Conservation (phyloP, 2,888 invertebrate genomes). For the Trichacis sp. region DNA sequence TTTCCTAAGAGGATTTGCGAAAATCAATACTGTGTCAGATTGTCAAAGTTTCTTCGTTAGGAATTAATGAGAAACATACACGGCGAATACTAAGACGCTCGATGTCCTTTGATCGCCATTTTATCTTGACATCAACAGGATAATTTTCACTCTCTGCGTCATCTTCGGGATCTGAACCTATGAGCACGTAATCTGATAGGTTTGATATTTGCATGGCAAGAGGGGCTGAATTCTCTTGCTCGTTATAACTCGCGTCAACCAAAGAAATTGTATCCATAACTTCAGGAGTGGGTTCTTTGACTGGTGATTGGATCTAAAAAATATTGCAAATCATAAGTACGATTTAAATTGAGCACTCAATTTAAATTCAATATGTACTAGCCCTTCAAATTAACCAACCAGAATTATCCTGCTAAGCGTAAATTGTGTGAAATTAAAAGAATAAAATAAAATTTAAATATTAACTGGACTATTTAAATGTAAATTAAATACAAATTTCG, state of each 20-base stretch:
- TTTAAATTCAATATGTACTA: too few species aligned
- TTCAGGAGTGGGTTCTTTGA: not conserved
- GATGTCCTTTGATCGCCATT: constrained; percentile 56
- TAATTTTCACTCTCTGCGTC: constrained; percentile 48
- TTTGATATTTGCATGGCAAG: not conserved
- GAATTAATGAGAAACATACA: constrained; percentile 39
- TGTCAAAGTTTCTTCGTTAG: constrained; percentile 11
- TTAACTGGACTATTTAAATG: too few species aligned
- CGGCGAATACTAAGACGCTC: constrained; percentile 49
- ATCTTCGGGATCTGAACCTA: constrained; percentile 22
- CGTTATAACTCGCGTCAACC: constrained; percentile 7
- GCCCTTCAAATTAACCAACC: too few species aligned
- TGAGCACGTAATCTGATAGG: constrained; percentile 17
- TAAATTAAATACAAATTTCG: too few species aligned
- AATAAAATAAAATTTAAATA: too few species aligned
- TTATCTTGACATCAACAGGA: constrained; percentile 53
- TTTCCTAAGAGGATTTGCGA: too few species aligned
- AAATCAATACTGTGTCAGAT: not conserved
- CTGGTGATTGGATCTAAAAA: not conserved
- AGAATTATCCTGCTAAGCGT: too few species aligned
- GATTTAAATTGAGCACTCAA: too few species aligned
- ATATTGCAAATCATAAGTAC: not conserved
- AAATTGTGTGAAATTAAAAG: too few species aligned
- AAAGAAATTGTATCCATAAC: constrained; percentile 10
- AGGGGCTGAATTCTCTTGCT: not conserved